Base-by-base conservation (phyloP, 1,140 invertebrate species). In the Trachymyrmex septentrionalis region DNA sequence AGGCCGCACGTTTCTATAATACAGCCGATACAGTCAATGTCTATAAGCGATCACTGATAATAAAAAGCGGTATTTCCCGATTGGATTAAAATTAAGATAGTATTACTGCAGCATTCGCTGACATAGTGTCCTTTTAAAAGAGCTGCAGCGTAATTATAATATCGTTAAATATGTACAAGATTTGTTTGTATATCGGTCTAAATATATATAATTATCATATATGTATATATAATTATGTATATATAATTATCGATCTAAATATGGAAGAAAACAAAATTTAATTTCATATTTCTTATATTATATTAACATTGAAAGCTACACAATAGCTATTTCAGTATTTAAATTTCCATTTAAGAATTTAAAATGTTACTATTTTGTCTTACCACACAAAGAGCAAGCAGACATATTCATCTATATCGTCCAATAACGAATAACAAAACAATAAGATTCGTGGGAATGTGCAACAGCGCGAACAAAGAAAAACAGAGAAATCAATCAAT, bases 1-100 rank as follows among this genome's bases (percentile, higher is more conserved):
- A 90, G 86, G 48, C 63, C 21, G 27, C 78, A 34, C 84, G 67
- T 75, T 80, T 80, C 88, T 87, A 88, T 86, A 85, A 88, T 89
- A n/a, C n/a, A n/a, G 86, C 78, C 27, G 10, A 63, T 24, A 77
- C 77, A 90, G 88, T 66, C 80, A 69, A 87, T 87, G 90, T 92
- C 89, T 88, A 88, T 82, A 86, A 80, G 76, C 48, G 38, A 86
- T 88, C 30, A 75, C 1, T 16, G 12, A 21, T 69, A 69, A 27
- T 14, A 92, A 91, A 93, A 93, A 92, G 85, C 84, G 5, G 91
- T 89, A 90, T 88, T 69, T 87, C 91, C 91, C 73, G 87, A 89
- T 87, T 59, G 73, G 88, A 87, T 76, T 57, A 71, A 91, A 92
- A 93, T 92, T 93, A 87, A 93, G 92, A 93, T 92, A 92, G 88